Evolutionary conservation across 2,797 vertebrate genomes (phyloP).

Genomic region (Melanogrammus aeglefinus): DNA sequence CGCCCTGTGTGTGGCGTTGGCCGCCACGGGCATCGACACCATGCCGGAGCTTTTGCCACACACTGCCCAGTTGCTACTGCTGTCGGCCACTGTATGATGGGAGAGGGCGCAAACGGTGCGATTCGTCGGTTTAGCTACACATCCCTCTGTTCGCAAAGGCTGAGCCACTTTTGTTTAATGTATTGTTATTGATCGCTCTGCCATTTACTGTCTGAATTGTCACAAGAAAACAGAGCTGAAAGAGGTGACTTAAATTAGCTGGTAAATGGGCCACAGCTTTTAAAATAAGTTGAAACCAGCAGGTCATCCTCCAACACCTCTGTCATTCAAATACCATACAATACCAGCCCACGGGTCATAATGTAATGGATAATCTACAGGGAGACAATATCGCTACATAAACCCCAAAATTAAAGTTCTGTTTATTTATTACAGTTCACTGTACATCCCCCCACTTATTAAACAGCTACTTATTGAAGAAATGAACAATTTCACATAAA

Average conservation of each 20-base stretch:
- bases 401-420: too few species aligned
- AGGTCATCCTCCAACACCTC: neutral
- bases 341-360: too few species aligned
- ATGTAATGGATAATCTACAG: too few species aligned
- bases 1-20: slow-evolving; percentile 84
- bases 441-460: too few species aligned
- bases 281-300: neutral
- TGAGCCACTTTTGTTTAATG: too few species aligned
- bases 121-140: neutral
- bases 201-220: neutral
- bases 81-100: slow-evolving; percentile 85
- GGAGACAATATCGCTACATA: too few species aligned
- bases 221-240: neutral
- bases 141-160: neutral
- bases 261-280: neutral
- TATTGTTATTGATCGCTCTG: neutral
- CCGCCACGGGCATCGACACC: slow-evolving; percentile 85
- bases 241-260: neutral
- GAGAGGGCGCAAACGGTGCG: neutral
- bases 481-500: too few species aligned
- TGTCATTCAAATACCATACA: neutral
- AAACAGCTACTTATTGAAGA: too few species aligned
- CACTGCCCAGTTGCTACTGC: slow-evolving; percentile 97
- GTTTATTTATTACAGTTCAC: too few species aligned
- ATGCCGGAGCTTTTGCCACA: slow-evolving; percentile 96